Conservation (phyloP, 2,888 invertebrate species). For the Zhuqinia jingwanae region DNA sequence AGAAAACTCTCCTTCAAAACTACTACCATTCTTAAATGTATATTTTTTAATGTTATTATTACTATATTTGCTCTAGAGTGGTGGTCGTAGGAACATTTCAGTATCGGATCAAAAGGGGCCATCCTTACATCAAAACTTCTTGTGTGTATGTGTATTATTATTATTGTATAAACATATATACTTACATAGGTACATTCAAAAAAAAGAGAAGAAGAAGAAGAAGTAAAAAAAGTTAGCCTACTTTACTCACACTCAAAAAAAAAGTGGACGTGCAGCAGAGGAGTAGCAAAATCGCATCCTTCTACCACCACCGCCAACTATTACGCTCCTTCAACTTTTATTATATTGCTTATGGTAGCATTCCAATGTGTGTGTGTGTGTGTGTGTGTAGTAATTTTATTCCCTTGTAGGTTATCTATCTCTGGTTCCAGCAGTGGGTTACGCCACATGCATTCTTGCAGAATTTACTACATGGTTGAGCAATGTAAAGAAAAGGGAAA, state of each 20-base stretch:
- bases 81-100: too few species aligned
- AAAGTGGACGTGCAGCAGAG: constrained; percentile 18
- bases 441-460: constrained; percentile 21
- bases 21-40: background rate
- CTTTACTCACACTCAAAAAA: constrained; percentile 22
- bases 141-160: background rate
- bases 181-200: too few species aligned
- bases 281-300: constrained; percentile 10
- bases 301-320: too few species aligned
- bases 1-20: background rate
- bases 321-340: too few species aligned
- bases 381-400: constrained; percentile 17
- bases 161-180: background rate
- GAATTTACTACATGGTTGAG: constrained; percentile 38
- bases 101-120: constrained; percentile 17
- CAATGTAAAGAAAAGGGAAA: background rate
- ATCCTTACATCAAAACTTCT: background rate
- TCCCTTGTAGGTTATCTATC: constrained; percentile 21
- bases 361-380: background rate
- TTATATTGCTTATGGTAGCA: background rate
- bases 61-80: background rate
- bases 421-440: background rate
- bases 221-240: constrained; percentile 39
- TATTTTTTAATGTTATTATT: constrained; percentile 50
- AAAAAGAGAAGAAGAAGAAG: too few species aligned